phyloP scores from a whole-genome alignment of 2,113 vertebrate genomes.

The Crypturellus undulatus region DNA sequence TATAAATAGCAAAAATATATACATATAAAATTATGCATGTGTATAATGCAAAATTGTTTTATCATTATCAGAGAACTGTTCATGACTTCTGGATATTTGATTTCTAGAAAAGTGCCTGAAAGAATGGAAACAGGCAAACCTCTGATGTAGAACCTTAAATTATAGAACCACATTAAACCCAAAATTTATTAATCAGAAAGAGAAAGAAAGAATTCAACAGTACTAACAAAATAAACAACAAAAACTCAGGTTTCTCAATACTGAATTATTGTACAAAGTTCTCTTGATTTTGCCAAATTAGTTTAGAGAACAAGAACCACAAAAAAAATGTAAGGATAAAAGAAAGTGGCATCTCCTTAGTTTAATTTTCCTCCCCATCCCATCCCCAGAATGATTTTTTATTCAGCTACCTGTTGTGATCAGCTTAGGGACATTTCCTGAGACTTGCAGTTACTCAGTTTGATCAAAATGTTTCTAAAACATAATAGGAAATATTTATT shows the following conservation, averaged over 20 bases:
- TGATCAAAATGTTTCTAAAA: conserved; percentile 2
- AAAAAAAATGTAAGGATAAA: neutral
- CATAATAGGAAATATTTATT: conserved; percentile 12
- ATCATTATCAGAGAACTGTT: neutral
- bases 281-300: neutral
- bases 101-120: neutral
- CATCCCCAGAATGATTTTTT: too few relatives aligned
- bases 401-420: neutral
- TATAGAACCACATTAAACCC: neutral
- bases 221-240: neutral
- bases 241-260: neutral
- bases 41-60: neutral
- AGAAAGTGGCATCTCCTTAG: neutral
- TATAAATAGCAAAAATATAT: neutral
- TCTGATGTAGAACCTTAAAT: neutral
- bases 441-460: neutral
- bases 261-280: neutral
- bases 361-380: neutral
- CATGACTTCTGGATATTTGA: conserved; percentile 2
- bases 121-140: neutral
- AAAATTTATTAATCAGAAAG: neutral
- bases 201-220: neutral
- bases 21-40: neutral
- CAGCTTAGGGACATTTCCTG: neutral
- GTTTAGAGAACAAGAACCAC: neutral